phyloP scores from a whole-genome alignment of 2,888 invertebrate genomes.

The Drosophila nigricruria region DNA sequence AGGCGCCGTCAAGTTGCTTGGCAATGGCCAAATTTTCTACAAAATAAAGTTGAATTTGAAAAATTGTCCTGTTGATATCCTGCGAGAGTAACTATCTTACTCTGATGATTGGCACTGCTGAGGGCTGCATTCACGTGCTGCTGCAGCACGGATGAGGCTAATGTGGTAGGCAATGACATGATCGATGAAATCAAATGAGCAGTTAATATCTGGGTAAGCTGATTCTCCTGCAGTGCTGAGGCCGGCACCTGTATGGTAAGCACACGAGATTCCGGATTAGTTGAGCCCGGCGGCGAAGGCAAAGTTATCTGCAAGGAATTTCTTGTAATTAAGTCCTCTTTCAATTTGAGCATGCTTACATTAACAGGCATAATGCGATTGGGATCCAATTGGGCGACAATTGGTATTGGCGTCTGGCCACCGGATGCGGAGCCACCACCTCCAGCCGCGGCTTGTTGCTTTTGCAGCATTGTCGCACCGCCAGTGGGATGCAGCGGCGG shows the following conservation, averaged over 20 bases:
- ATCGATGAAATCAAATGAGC: constrained; percentile 96
- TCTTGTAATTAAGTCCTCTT: neutral
- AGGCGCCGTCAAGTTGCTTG: constrained; percentile 88
- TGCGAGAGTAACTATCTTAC: constrained; percentile 57
- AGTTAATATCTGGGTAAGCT: constrained; percentile 90
- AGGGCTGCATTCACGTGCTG: constrained; percentile 94
- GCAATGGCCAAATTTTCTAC: constrained; percentile 82
- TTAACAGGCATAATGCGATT: constrained; percentile 88
- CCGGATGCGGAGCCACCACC: constrained; percentile 26
- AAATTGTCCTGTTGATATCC: neutral
- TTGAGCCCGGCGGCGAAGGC: constrained; percentile 89
- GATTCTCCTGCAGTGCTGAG: constrained; percentile 91
- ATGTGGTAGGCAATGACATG: constrained; percentile 92
- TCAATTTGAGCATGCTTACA: constrained; percentile 67
- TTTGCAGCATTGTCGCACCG: constrained; percentile 69
- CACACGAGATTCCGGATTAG: constrained; percentile 89
- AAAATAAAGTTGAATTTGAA: neutral
- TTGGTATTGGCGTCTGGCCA: constrained; percentile 82
- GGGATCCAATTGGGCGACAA: constrained; percentile 86
- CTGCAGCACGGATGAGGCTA: constrained; percentile 94
- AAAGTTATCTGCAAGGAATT: constrained; percentile 89
- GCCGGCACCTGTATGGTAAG: constrained; percentile 96
- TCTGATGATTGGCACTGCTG: constrained; percentile 86
- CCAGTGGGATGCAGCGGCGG: constrained; percentile 81
- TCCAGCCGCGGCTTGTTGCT: constrained; percentile 67